Base-by-base conservation (phyloP, 2,113 vertebrate species). In the Protobothrops mucrosquamatus region DNA sequence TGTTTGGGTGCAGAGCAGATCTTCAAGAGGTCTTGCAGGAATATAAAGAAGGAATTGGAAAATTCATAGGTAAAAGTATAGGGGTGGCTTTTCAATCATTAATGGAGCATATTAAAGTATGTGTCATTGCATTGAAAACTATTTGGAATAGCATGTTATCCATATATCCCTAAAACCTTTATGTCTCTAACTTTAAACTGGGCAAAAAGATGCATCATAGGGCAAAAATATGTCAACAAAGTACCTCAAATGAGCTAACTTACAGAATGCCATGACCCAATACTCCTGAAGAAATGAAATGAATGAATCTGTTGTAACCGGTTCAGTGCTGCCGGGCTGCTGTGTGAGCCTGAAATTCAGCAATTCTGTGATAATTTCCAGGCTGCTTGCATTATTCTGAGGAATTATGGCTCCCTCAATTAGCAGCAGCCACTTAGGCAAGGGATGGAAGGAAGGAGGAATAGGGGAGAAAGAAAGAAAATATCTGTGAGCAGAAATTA, bases 1-100 rank as follows among this genome's bases (percentile, higher is more conserved):
- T 97, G 0, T 96, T 95, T 96, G 88, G 20, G 93, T 96, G 87
- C 93, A 99, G 99, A 93, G 98, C 98, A 95, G 99, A 99, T 93
- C 98, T 99, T 94, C 98, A 98, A 61, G 99, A 99, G 0, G 98
- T 99, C n/a, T 96, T 99, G 97, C 98, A 98, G 95, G 98, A 99
- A 81, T 99, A 98, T 96, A 99, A 98, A 94, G 98, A 98, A 95
- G 99, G 99, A 97, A 97, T 98, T 96, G 97, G 96, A 61, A 99
- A 98, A 93, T 99, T 99, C 97, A 97, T 99, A 98, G 99, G 99
- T 99, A 97, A 97, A 94, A 56, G 18, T 81, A 22, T 55, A 46
- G 92, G n/a, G 92, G 86, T 93, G n/a, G n/a, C 4, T 87, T 81
- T 81, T 81, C 34, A 81, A 51, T 39, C 6, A 39, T 81, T 81